Conservation (phyloP, 2,113 vertebrate genomes). For the Embiotoca jacksoni region DNA sequence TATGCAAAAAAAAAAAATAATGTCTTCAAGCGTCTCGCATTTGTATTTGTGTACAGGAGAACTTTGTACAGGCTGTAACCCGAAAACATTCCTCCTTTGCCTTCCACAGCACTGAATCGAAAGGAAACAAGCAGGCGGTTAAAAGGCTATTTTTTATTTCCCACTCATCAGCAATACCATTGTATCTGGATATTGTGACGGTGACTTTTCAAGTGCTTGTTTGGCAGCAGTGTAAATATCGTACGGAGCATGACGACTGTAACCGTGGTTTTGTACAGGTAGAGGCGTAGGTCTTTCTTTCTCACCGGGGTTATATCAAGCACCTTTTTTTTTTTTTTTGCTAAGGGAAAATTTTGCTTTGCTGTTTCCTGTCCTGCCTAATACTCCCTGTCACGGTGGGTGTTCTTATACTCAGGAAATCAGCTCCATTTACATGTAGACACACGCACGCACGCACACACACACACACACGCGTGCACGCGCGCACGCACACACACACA, state of each 20-base stretch:
- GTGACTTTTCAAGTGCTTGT: constrained; percentile 87
- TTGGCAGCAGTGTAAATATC: constrained; percentile 86
- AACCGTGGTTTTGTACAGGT: constrained; percentile 83
- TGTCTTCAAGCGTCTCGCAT: constrained; percentile 90
- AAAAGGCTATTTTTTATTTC: constrained; percentile 78
- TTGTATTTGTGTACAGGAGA: constrained; percentile 92
- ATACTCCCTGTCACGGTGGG: constrained; percentile 68
- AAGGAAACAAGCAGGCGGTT: constrained; percentile 82
- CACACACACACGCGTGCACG: constrained; percentile 47
- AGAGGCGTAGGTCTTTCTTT: constrained; percentile 74
- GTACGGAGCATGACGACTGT: constrained; percentile 88
- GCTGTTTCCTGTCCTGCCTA: constrained; percentile 87
- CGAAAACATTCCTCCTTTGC: constrained; percentile 97
- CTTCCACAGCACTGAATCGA: constrained; percentile 88
- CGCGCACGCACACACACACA: background rate
- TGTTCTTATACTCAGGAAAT: constrained; percentile 87
- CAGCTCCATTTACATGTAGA: constrained; percentile 63
- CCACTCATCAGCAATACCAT: constrained; percentile 91
- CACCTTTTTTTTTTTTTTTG: constrained; percentile 66
- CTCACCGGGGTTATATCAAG: constrained; percentile 75
- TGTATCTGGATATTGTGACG: constrained; percentile 89
- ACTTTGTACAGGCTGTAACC: constrained; percentile 88
- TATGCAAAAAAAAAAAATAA: constrained; percentile 88
- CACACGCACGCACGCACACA: constrained; percentile 54
- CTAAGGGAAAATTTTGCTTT: constrained; percentile 77